phyloP scores from a whole-genome alignment of 2,888 invertebrate genomes.

The Sesia apiformis region DNA sequence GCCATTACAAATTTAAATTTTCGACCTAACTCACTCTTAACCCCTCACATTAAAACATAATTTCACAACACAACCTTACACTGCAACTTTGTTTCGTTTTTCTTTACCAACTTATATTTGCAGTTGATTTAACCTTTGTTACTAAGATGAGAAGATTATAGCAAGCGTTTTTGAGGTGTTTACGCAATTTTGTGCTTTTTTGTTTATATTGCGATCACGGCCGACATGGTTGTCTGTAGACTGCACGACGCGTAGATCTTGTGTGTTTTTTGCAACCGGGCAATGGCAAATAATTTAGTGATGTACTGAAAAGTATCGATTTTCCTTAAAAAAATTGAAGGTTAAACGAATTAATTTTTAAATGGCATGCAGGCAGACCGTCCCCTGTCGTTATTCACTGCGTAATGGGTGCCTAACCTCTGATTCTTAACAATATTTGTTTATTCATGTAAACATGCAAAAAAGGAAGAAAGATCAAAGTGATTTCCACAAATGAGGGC shows the following conservation, averaged over 20 bases:
- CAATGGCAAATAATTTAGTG: conserved; percentile 46
- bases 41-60: neutral
- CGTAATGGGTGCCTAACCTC: too few relatives aligned
- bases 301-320: conserved; percentile 10
- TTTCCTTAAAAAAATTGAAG: too few relatives aligned
- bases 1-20: neutral
- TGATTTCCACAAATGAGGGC: too few relatives aligned
- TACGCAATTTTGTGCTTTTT: conserved; percentile 24
- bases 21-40: neutral
- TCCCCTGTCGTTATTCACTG: too few relatives aligned
- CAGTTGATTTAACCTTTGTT: neutral
- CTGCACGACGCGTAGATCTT: conserved; percentile 62
- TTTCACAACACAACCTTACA: neutral
- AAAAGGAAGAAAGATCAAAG: too few relatives aligned
- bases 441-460: too few relatives aligned
- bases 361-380: too few relatives aligned
- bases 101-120: neutral
- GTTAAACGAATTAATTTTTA: too few relatives aligned
- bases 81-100: neutral
- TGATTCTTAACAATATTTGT: too few relatives aligned
- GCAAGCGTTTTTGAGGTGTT: neutral
- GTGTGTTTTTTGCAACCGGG: conserved; percentile 54
- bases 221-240: conserved; percentile 30
- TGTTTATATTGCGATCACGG: conserved; percentile 37
- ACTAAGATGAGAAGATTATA: neutral